These are phyloP conservation scores for Aeoliscus strigatus DNA, from an alignment of 2,797 vertebrate genomes.

Conservation along the genomic window DNA sequence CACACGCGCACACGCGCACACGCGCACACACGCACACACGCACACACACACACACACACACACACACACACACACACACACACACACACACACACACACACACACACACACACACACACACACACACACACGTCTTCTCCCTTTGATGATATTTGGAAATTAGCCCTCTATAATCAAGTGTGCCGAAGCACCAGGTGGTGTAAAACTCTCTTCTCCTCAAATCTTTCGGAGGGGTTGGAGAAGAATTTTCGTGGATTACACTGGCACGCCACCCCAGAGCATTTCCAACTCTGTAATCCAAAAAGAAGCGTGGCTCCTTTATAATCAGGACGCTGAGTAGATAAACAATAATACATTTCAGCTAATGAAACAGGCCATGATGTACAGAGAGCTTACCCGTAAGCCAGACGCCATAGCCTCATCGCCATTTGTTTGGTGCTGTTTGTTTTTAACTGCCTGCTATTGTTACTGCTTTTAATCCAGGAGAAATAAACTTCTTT, in stretches of 20 bases:
- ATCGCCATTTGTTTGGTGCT: conserved; percentile 61
- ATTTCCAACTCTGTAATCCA: conserved; percentile 68
- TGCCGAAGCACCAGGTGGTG: conserved; percentile 54
- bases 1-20: no score
- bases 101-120: conserved; percentile 5
- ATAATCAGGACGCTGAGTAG: conserved; percentile 62
- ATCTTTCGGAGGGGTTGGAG: conserved; percentile 45
- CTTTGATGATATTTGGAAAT: conserved; percentile 68
- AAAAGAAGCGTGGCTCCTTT: conserved; percentile 25
- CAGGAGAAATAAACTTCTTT: conserved; percentile 67
- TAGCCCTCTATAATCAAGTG: conserved; percentile 62
- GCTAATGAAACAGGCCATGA: conserved; percentile 63
- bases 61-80: conserved; percentile 3
- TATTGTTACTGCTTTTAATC: conserved; percentile 76
- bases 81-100: neutral
- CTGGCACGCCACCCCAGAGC: conserved; percentile 53
- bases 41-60: no score
- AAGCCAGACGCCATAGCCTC: conserved; percentile 41
- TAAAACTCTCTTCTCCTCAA: conserved; percentile 46
- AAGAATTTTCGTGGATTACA: conserved; percentile 65
- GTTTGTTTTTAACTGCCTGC: conserved; percentile 71
- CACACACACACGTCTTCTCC: conserved; percentile 20
- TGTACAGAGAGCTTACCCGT: conserved; percentile 62
- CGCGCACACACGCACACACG: no score
- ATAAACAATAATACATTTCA: conserved; percentile 72